phyloP scores from a whole-genome alignment of 2,888 invertebrate species.

The Sphaerophoria taeniata region DNA sequence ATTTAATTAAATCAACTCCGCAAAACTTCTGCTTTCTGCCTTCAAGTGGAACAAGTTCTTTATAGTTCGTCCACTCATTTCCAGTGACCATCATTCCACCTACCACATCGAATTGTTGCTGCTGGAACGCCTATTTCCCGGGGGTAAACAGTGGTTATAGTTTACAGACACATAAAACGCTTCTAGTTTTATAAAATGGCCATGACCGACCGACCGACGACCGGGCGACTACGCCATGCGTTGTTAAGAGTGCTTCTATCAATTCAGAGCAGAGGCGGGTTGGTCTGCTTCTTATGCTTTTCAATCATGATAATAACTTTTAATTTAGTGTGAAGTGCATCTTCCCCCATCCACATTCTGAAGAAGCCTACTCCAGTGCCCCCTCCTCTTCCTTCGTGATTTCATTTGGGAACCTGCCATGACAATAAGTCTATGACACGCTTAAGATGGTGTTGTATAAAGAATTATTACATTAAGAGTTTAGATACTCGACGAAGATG shows the following conservation, averaged over 20 bases:
- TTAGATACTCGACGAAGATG: constrained; percentile 49
- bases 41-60: constrained; percentile 23
- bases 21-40: constrained; percentile 12
- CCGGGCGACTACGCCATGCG: not conserved
- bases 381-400: not conserved
- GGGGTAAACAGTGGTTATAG: not conserved
- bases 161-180: constrained; percentile 18
- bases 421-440: constrained; percentile 40
- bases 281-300: constrained; percentile 17
- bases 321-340: constrained; percentile 59
- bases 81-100: constrained; percentile 11
- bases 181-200: constrained; percentile 40
- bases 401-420: constrained; percentile 4
- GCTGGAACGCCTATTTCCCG: constrained; percentile 18
- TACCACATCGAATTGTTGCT: constrained; percentile 26
- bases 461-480: constrained; percentile 8
- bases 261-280: not conserved
- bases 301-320: constrained; percentile 54
- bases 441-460: constrained; percentile 23
- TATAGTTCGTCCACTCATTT: not conserved
- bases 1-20: constrained; percentile 28
- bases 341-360: constrained; percentile 25
- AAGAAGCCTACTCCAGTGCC: constrained; percentile 1
- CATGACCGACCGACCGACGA: constrained; percentile 29
- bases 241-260: not conserved